These are phyloP conservation scores for Tetragnatha montana DNA, from an alignment of 2,888 invertebrate genomes.

Conservation along the genomic window DNA sequence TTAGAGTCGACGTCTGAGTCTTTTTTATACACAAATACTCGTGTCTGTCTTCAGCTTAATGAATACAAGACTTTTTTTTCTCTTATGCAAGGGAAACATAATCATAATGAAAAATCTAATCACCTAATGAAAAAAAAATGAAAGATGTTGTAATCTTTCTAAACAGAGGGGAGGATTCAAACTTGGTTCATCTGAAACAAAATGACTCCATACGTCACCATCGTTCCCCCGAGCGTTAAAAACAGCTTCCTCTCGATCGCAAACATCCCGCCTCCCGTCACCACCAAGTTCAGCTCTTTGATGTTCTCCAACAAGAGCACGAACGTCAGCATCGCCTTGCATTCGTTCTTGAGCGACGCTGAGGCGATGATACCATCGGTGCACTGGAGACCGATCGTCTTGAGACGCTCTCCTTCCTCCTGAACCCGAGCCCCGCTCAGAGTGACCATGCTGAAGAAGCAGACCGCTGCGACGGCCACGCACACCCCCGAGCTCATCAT, in stretches of 20 bases:
- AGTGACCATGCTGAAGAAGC: conserved; percentile 6
- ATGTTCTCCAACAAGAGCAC: conserved; percentile 2
- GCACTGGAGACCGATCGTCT: conserved; percentile 1
- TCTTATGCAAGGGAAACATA: too few relatives aligned
- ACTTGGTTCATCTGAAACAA: conserved; percentile 2
- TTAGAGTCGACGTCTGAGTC: too few relatives aligned
- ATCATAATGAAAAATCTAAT: too few relatives aligned
- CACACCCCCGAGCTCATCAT: background rate
- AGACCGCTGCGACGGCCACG: background rate
- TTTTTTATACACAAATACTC: too few relatives aligned
- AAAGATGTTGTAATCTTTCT: too few relatives aligned
- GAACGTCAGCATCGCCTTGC: background rate
- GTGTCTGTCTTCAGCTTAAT: too few relatives aligned
- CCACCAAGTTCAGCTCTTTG: background rate
- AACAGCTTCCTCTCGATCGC: conserved; percentile 6
- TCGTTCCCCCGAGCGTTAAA: background rate
- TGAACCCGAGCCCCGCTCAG: conserved; percentile 2
- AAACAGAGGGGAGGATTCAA: too few relatives aligned
- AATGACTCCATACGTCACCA: conserved; percentile 18
- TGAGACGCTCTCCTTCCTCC: conserved; percentile 6
- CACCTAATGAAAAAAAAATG: too few relatives aligned
- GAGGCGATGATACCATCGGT: background rate
- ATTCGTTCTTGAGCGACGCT: background rate
- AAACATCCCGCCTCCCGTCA: conserved; percentile 21
- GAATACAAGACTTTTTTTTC: too few relatives aligned